phyloP scores from a whole-genome alignment of 1,140 invertebrate species.

The Cotesia typhae region DNA sequence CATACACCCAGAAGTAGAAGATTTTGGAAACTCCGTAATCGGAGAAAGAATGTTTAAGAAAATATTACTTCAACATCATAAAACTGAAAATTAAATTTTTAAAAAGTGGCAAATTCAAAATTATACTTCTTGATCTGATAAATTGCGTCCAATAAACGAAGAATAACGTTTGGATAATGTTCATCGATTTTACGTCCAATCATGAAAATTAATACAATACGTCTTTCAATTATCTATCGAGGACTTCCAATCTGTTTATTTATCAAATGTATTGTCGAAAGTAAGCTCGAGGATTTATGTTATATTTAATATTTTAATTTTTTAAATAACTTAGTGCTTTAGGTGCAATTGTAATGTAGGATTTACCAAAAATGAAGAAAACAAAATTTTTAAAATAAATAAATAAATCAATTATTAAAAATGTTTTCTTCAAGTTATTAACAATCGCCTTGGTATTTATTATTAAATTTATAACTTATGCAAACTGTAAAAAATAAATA shows the following conservation, averaged over 20 bases:
- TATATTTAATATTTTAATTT: neutral
- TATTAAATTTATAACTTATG: too few relatives aligned
- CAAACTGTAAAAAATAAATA: too few relatives aligned
- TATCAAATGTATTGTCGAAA: neutral
- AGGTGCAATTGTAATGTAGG: neutral
- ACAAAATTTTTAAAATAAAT: neutral
- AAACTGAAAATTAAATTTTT: neutral
- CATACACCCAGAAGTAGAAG: constrained; percentile 60
- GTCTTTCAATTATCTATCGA: constrained; percentile 51
- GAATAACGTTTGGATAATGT: neutral
- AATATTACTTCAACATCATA: neutral
- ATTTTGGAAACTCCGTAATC: constrained; percentile 62
- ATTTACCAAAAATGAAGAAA: neutral
- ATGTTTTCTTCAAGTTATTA: too few relatives aligned
- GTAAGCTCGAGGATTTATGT: neutral
- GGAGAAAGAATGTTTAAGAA: constrained; percentile 53
- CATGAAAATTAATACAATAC: constrained; percentile 10
- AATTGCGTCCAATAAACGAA: constrained; percentile 11
- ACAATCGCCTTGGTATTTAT: too few relatives aligned
- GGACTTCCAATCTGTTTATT: constrained; percentile 44
- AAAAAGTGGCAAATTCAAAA: constrained; percentile 14
- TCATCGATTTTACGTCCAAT: constrained; percentile 15
- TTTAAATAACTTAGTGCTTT: neutral
- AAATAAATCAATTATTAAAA: neutral
- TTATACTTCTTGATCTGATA: neutral